Conservation (phyloP, 1,140 invertebrate genomes). For the Leptinotarsa undecemlineata region DNA sequence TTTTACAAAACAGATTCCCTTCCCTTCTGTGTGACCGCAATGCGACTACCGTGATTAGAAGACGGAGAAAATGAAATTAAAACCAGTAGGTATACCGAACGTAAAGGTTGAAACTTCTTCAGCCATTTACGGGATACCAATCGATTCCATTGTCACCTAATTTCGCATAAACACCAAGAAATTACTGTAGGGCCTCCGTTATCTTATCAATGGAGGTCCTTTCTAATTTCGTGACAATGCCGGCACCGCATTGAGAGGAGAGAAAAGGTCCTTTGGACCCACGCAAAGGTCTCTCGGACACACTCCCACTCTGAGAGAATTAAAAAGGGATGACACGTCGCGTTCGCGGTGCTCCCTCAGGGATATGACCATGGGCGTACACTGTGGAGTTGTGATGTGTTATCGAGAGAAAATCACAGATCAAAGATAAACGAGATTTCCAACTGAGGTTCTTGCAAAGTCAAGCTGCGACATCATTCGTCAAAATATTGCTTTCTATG, state of each 20-base stretch:
- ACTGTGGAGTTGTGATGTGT: background rate
- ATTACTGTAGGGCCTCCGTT: background rate
- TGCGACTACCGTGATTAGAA: too few relatives aligned
- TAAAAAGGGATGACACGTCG: constrained; percentile 12
- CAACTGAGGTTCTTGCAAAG: too few relatives aligned
- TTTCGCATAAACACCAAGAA: background rate
- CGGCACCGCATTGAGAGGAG: background rate
- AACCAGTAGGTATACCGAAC: too few relatives aligned
- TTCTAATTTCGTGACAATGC: background rate
- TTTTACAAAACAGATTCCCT: too few relatives aligned
- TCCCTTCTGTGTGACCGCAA: too few relatives aligned
- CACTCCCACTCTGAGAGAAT: constrained; percentile 6
- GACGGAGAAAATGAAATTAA: too few relatives aligned
- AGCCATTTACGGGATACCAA: background rate
- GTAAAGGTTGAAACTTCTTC: too few relatives aligned
- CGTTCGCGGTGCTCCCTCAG: background rate
- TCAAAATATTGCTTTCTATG: too few relatives aligned
- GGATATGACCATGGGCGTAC: background rate
- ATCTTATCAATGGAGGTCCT: constrained; percentile 1
- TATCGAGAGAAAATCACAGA: too few relatives aligned
- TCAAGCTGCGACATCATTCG: too few relatives aligned
- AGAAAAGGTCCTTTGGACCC: constrained; percentile 8
- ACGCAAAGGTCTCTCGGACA: constrained; percentile 9
- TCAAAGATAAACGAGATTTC: too few relatives aligned
- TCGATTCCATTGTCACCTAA: background rate